These are phyloP conservation scores for Belgica antarctica DNA, from an alignment of 2,888 invertebrate species.

Conservation along the genomic window DNA sequence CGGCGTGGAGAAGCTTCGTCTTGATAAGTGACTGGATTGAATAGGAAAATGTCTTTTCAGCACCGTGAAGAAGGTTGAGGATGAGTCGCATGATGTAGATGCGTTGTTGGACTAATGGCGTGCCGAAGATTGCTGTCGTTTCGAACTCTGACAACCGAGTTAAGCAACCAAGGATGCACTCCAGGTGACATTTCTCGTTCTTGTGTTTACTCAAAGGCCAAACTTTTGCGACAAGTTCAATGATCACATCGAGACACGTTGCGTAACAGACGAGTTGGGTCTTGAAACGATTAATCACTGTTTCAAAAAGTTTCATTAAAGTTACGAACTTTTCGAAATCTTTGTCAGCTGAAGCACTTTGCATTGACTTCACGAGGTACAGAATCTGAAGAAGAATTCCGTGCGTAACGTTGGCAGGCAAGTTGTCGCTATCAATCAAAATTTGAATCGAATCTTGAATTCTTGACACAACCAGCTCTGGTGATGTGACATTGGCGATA, in stretches of 20 bases:
- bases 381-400: constrained; percentile 43
- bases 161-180: too few species aligned
- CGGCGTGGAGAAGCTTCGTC: background rate
- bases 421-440: background rate
- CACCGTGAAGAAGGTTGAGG: too few species aligned
- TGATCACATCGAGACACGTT: constrained; percentile 26
- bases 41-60: too few species aligned
- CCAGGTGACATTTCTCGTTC: too few species aligned
- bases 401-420: constrained; percentile 38
- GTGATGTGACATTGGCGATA: constrained; percentile 61
- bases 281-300: background rate
- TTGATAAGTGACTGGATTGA: too few species aligned
- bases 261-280: background rate
- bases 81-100: too few species aligned
- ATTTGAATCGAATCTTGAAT: constrained; percentile 45
- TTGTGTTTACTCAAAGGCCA: too few species aligned
- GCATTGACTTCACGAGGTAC: background rate
- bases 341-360: constrained; percentile 44
- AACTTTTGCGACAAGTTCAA: constrained; percentile 22
- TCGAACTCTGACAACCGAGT: too few species aligned
- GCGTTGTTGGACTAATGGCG: too few species aligned
- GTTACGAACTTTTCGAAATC: constrained; percentile 46
- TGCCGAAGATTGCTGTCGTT: too few species aligned
- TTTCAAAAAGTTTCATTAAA: too few species aligned
- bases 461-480: constrained; percentile 51